phyloP scores from a whole-genome alignment of 2,888 invertebrate species.

The Pyralis farinalis region DNA sequence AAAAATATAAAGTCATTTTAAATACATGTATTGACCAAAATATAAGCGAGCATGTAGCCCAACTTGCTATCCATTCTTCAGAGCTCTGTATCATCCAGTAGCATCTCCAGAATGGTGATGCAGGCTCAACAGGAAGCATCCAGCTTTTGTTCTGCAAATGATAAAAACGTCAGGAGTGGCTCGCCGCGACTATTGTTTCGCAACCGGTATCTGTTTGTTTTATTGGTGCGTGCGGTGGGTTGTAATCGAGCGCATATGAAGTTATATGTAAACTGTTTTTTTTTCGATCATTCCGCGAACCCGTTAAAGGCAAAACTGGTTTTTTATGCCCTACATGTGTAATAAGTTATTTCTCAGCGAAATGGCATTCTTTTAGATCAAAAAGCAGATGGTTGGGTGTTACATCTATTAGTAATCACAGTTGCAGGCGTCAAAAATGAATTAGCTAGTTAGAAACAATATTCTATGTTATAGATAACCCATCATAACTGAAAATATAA shows the following conservation, averaged over 20 bases:
- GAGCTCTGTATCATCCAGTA: constrained; percentile 35
- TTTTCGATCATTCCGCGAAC: too few relatives aligned
- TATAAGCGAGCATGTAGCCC: constrained; percentile 12
- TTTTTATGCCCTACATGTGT: background rate
- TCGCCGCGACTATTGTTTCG: constrained; percentile 68
- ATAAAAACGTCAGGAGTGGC: constrained; percentile 76
- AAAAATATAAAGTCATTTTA: too few relatives aligned
- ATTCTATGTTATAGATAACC: too few relatives aligned
- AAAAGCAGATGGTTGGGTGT: too few relatives aligned
- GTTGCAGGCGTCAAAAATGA: too few relatives aligned
- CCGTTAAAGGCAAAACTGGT: background rate
- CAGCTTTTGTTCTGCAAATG: constrained; percentile 76
- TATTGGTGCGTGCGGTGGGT: constrained; percentile 24
- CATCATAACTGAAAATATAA: too few relatives aligned
- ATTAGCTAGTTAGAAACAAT: too few relatives aligned
- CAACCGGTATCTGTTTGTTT: constrained; percentile 57
- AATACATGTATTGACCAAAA: too few relatives aligned
- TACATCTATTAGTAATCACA: too few relatives aligned
- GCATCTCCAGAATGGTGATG: constrained; percentile 58
- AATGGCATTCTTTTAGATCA: too few relatives aligned
- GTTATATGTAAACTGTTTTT: constrained; percentile 4
- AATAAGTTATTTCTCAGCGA: background rate
- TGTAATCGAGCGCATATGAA: constrained; percentile 11
- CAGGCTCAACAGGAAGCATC: constrained; percentile 74
- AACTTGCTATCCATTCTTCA: constrained; percentile 12